Percentiles rank a stretch among this genome's conserved stretches.
phyloP scores from a whole-genome alignment of 2,113 vertebrate species.

The Stegastes partitus region DNA sequence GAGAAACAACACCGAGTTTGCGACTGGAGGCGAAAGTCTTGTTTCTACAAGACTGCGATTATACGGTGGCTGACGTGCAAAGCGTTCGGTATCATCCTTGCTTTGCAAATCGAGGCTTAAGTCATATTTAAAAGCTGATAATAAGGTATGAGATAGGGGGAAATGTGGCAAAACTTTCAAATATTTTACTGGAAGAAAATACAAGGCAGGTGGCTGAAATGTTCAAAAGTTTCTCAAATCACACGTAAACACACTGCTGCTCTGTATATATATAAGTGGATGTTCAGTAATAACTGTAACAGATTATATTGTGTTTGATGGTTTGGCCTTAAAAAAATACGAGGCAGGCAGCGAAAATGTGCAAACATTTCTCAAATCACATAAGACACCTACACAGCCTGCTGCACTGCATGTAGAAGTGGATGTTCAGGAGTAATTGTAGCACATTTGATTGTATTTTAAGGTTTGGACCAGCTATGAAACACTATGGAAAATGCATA shows the following conservation, averaged over 20 bases:
- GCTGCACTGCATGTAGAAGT: no score
- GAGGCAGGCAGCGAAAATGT: no score
- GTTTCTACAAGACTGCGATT: not conserved
- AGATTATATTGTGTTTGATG: not conserved
- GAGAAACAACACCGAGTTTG: conserved; percentile 9
- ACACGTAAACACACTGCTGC: no score
- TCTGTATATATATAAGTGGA: not conserved
- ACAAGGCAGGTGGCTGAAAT: no score
- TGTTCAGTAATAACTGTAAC: not conserved
- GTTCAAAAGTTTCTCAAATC: no score
- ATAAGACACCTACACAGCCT: no score
- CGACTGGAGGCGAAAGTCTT: not conserved
- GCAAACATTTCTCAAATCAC: no score
- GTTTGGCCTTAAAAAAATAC: no score
- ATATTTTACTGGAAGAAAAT: no score
- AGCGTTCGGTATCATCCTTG: not conserved
- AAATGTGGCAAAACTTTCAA: no score
- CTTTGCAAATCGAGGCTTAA: not conserved
- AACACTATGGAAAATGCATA: not conserved
- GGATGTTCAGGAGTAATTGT: no score
- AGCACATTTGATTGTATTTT: not conserved
- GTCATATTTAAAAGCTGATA: not conserved
- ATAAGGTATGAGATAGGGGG: not conserved
- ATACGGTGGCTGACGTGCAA: not conserved
- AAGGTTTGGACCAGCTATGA: not conserved